Base-by-base conservation (phyloP, 2,797 vertebrate species). In the Sylvia borin region DNA sequence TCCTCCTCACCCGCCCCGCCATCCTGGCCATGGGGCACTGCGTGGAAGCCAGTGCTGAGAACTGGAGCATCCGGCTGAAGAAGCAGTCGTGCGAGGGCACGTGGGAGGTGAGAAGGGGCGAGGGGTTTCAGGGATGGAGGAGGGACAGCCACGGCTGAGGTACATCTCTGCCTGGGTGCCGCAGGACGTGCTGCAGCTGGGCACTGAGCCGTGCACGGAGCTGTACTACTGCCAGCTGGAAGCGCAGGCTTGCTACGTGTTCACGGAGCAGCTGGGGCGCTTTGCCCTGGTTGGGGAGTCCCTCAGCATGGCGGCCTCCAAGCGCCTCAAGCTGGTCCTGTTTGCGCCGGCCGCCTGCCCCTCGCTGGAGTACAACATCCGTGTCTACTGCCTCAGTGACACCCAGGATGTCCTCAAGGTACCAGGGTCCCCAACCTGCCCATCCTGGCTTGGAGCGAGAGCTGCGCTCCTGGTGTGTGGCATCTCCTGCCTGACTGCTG, bases 21-120 rank as follows among this genome's bases (percentile, higher is more conserved):
- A 99, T 99, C 98, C 98, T 99, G 85, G 98, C 98, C 96, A 99
- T 99, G 99, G 99, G 99, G 96, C 99, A 99, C 97, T 99, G 99
- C 55, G 99, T 98, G 76, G 99, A 99, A 96, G 99, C 99, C 91
- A 98, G 98, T 64, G 98, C 99, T 0, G 99, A 99, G 96, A 99
- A 99, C 98, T 99, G 99, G 99, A 99, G 99, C 97, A 98, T 99
- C 90, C 98, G 98, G 77, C 99, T 99, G 96, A 99, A 99, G 98
- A 99, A 99, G 97, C 99, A 99, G 97, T 99, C 98, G 1, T 99
- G 99, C 1, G 99, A 99, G 96, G 99, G 99, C 93, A 98, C 98
- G 11, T 99, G 99, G 99, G 99, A 99, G 99, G 99, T 99, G 97
- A 99, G 98, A 2, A 0, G 4, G 34, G 57, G 8, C 0, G 0